These are phyloP conservation scores for Pygocentrus nattereri DNA, from an alignment of 2,797 vertebrate genomes.

Conservation along the genomic window DNA sequence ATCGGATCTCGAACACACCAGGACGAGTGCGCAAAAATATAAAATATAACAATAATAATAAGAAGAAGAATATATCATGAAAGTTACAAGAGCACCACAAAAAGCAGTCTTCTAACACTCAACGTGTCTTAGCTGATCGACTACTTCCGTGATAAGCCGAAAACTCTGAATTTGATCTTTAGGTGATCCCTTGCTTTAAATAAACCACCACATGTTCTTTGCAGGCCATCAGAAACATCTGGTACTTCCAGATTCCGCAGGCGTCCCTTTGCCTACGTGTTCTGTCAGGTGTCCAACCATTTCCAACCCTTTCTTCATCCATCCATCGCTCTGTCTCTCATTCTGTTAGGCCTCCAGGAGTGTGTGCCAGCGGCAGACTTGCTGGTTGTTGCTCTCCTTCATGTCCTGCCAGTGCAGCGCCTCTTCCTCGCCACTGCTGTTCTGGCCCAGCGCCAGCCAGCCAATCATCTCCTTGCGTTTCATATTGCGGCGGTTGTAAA, in stretches of 20 bases:
- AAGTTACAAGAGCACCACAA: too few relatives aligned
- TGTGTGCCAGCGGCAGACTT: constrained; percentile 93
- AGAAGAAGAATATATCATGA: too few relatives aligned
- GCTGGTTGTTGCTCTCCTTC: constrained; percentile 87
- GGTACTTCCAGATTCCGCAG: neutral
- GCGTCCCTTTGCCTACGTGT: too few relatives aligned
- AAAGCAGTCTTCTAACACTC: too few relatives aligned
- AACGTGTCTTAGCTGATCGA: neutral
- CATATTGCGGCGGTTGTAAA: constrained; percentile 93
- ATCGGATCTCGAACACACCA: too few relatives aligned
- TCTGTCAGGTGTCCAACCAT: too few relatives aligned
- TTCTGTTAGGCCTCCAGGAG: constrained; percentile 88
- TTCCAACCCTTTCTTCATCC: neutral
- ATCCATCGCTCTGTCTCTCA: neutral
- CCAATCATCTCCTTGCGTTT: constrained; percentile 98
- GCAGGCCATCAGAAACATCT: neutral
- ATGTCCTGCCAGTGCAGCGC: constrained; percentile 94
- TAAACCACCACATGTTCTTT: neutral
- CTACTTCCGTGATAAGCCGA: neutral
- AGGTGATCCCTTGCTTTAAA: neutral
- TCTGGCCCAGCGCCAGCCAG: constrained; percentile 94
- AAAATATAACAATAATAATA: too few relatives aligned
- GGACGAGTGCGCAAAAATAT: too few relatives aligned
- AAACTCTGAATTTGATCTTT: too few relatives aligned
- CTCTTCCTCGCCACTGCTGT: constrained; percentile 93